phyloP scores from a whole-genome alignment of 2,888 invertebrate species.

The Apotomis turbidana region DNA sequence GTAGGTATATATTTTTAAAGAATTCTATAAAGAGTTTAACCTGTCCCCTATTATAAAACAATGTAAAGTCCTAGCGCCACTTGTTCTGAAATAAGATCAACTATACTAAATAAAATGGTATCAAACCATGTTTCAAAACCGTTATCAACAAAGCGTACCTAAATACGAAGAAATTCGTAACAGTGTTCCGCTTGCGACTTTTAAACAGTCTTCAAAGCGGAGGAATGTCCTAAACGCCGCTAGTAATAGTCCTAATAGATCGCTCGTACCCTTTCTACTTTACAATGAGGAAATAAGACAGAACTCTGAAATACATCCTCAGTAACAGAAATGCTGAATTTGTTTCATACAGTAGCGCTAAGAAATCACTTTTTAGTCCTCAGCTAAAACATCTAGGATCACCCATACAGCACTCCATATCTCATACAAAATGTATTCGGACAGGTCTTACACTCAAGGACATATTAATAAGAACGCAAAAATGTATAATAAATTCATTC shows the following conservation, averaged over 20 bases:
- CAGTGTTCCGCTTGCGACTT: not conserved
- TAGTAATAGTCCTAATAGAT: not conserved
- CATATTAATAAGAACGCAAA: constrained; percentile 4
- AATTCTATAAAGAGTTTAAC: not conserved
- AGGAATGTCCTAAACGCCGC: not conserved
- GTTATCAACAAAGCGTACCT: not conserved
- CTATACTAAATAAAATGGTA: constrained; percentile 11
- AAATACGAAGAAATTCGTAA: not conserved
- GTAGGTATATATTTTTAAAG: too few relatives aligned
- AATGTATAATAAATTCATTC: not conserved
- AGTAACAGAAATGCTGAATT: not conserved
- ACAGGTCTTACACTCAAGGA: constrained; percentile 16
- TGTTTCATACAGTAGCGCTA: constrained; percentile 31
- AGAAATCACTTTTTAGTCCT: constrained; percentile 27
- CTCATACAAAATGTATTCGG: constrained; percentile 27
- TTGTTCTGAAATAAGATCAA: constrained; percentile 29
- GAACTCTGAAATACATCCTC: not conserved
- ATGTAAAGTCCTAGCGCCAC: constrained; percentile 30
- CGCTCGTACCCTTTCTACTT: not conserved
- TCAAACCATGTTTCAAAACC: not conserved
- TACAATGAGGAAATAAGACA: not conserved
- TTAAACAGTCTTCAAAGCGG: not conserved
- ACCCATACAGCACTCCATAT: constrained; percentile 18
- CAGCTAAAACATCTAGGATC: constrained; percentile 26
- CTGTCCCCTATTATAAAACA: constrained; percentile 34